phyloP scores from a whole-genome alignment of 2,888 invertebrate species.

The Drosophila flavopinicola region DNA sequence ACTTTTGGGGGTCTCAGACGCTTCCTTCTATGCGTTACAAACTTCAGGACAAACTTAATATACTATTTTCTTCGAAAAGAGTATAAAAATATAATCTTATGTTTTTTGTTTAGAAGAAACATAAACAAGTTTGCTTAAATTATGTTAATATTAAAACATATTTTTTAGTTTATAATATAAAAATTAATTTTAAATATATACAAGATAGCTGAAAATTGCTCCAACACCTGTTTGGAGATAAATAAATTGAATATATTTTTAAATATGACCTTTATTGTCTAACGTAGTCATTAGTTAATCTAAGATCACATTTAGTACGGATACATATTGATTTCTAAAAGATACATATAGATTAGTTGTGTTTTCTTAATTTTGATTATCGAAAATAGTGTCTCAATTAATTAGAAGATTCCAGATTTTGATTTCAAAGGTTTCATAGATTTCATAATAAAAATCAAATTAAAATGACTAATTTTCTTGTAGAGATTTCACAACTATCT shows the following conservation, averaged over 20 bases:
- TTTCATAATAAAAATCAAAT: slow-evolving; percentile 2
- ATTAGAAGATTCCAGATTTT: neutral
- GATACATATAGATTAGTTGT: too few species aligned
- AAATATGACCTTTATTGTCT: slow-evolving; percentile 8
- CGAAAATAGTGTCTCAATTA: neutral
- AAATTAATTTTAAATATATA: slow-evolving; percentile 3
- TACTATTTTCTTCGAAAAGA: too few species aligned
- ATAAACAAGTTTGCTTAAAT: slow-evolving; percentile 46
- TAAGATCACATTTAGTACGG: neutral
- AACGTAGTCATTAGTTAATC: slow-evolving; percentile 1
- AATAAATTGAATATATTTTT: neutral
- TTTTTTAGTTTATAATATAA: slow-evolving; percentile 19
- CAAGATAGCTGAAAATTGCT: neutral
- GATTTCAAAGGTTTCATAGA: neutral
- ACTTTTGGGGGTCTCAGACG: too few species aligned
- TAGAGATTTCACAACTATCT: slow-evolving; percentile 27
- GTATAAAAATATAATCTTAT: slow-evolving; percentile 13
- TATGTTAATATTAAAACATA: slow-evolving; percentile 39
- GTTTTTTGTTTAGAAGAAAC: neutral
- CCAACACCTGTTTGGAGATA: slow-evolving; percentile 2
- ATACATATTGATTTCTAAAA: neutral
- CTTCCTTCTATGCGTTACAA: too few species aligned
- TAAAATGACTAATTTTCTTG: slow-evolving; percentile 4
- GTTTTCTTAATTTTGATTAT: neutral
- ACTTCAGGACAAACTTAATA: too few species aligned